These are phyloP conservation scores for Lycopodina hypogea DNA, from an alignment of 37 sponge, comb jelly and placozoan genomes.

Conservation along the genomic window DNA sequence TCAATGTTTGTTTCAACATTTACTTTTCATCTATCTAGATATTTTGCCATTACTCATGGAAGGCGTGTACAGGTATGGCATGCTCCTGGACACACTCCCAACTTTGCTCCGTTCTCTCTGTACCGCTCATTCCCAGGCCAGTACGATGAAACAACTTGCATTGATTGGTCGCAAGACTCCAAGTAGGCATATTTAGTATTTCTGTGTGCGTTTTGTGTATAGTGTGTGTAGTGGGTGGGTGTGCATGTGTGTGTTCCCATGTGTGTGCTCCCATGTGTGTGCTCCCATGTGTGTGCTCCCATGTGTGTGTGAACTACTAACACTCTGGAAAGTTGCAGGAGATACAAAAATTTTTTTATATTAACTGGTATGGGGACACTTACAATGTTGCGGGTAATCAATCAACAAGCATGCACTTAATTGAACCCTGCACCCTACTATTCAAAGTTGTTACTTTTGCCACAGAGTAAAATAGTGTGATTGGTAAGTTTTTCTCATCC, in stretches of 20 bases:
- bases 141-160: conserved; percentile 84
- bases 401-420: too few relatives aligned
- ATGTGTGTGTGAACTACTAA: too few relatives aligned
- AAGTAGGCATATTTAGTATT: conserved; percentile 39
- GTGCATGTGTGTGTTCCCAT: not conserved
- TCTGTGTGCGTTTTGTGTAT: not conserved
- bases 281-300: not conserved
- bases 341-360: too few relatives aligned
- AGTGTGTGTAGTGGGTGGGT: too few relatives aligned
- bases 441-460: too few relatives aligned
- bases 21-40: conserved; percentile 16
- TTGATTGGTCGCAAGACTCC: conserved; percentile 91
- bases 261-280: not conserved
- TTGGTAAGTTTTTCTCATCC: too few relatives aligned
- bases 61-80: conserved; percentile 88
- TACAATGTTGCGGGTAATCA: too few relatives aligned
- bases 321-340: too few relatives aligned
- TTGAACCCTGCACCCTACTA: too few relatives aligned
- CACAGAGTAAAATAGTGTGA: too few relatives aligned
- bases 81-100: conserved; percentile 70
- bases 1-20: not conserved
- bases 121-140: conserved; percentile 79
- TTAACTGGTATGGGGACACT: too few relatives aligned
- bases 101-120: conserved; percentile 87
- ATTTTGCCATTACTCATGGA: conserved; percentile 89